phyloP scores from a whole-genome alignment of 2,113 vertebrate genomes.

The Melanotaenia duboulayi region DNA sequence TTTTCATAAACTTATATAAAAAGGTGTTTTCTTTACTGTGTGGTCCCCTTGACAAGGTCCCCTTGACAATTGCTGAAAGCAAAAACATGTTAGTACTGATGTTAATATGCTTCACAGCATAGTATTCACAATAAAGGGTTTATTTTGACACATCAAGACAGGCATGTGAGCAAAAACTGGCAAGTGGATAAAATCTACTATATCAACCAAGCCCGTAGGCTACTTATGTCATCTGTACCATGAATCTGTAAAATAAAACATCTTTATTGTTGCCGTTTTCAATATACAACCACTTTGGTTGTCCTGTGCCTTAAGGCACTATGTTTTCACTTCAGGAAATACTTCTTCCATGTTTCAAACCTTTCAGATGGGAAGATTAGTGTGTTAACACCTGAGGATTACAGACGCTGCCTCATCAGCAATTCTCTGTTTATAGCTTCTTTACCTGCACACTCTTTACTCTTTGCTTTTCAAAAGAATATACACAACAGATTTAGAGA shows the following conservation, averaged over 20 bases:
- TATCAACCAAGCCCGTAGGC: slow-evolving; percentile 47
- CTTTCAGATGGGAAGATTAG: slow-evolving; percentile 80
- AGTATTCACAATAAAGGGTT: neutral
- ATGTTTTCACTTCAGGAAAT: slow-evolving; percentile 76
- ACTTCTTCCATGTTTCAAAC: slow-evolving; percentile 67
- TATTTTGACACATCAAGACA: neutral
- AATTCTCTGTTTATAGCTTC: slow-evolving; percentile 51
- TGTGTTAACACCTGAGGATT: slow-evolving; percentile 73
- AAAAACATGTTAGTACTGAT: neutral
- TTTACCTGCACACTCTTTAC: slow-evolving; percentile 36
- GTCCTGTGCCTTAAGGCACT: slow-evolving; percentile 71
- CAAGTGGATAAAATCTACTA: slow-evolving; percentile 52
- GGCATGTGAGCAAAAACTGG: slow-evolving; percentile 7
- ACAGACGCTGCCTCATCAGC: slow-evolving; percentile 72
- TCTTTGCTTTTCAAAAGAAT: slow-evolving; percentile 24
- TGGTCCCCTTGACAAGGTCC: too few relatives aligned
- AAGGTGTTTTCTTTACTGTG: too few relatives aligned
- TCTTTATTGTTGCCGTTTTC: slow-evolving; percentile 52
- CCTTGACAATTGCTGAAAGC: too few relatives aligned
- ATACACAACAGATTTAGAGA: slow-evolving; percentile 20
- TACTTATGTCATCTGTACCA: slow-evolving; percentile 52
- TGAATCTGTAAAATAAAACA: slow-evolving; percentile 67
- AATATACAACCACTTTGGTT: slow-evolving; percentile 60
- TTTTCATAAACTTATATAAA: too few relatives aligned
- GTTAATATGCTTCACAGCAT: neutral